Evolutionary conservation across 2,113 vertebrate species (phyloP).

Genomic region (Chrysemys picta): DNA sequence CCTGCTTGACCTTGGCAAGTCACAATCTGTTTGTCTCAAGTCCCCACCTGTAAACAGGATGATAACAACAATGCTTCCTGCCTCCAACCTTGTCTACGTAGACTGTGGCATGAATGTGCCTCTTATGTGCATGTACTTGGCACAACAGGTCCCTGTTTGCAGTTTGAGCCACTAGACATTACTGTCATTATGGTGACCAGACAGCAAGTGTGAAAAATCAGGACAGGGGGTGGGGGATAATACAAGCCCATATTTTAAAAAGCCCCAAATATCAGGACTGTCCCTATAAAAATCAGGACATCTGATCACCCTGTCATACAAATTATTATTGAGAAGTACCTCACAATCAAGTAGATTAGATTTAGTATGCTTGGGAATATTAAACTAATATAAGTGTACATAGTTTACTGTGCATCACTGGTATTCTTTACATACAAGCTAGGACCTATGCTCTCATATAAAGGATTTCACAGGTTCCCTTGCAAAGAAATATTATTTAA

Average conservation of each 20-base stretch:
- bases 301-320: too few relatives aligned
- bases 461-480: conserved; percentile 30
- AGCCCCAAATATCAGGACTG: too few relatives aligned
- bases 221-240: too few relatives aligned
- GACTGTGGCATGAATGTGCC: rapidly evolving
- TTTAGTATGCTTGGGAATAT: conserved; percentile 1
- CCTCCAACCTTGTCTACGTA: rapidly evolving
- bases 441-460: conserved; percentile 5
- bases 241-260: too few relatives aligned
- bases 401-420: background rate
- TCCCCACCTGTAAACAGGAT: rapidly evolving
- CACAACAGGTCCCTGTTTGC: background rate
- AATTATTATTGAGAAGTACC: background rate
- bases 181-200: background rate
- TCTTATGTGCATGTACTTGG: rapidly evolving
- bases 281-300: too few relatives aligned
- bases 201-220: too few relatives aligned
- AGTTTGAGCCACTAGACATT: rapidly evolving
- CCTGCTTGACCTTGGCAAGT: background rate
- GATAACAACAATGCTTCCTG: background rate
- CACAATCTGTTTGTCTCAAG: rapidly evolving
- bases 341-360: background rate
- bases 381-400: conserved; percentile 26
- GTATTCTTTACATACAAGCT: background rate
- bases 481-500: conserved; percentile 66